Conservation (phyloP, 2,888 invertebrate genomes). For the Tromatobia lineatoria region DNA sequence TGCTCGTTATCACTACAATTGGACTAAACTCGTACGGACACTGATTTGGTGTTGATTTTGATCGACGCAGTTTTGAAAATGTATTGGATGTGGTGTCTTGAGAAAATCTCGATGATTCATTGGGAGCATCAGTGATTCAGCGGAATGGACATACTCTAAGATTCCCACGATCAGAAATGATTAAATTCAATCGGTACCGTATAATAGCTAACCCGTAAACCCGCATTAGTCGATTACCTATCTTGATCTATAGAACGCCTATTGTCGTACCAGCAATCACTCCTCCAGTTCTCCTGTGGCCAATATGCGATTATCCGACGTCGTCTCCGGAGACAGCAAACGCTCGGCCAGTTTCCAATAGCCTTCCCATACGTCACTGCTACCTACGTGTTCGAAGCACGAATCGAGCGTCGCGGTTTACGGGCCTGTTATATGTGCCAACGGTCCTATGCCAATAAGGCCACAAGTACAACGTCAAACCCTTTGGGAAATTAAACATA, state of each 20-base stretch:
- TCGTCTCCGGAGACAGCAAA: constrained; percentile 67
- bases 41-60: too few relatives aligned
- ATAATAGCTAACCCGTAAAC: constrained; percentile 27
- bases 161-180: background rate
- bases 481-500: constrained; percentile 39
- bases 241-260: constrained; percentile 61
- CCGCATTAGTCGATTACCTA: constrained; percentile 49
- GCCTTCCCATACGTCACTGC: constrained; percentile 61
- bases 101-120: background rate
- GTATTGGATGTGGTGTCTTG: background rate
- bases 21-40: too few relatives aligned
- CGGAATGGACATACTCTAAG: background rate
- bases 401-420: constrained; percentile 58
- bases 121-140: background rate
- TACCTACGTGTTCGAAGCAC: constrained; percentile 58
- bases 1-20: too few relatives aligned
- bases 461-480: constrained; percentile 30
- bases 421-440: constrained; percentile 62
- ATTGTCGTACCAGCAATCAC: constrained; percentile 49
- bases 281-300: constrained; percentile 59
- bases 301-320: constrained; percentile 66
- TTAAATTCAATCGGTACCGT: constrained; percentile 23
- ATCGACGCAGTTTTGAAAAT: too few relatives aligned
- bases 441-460: constrained; percentile 22
- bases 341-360: constrained; percentile 64